Percentiles rank a stretch among this genome's conserved stretches.
Evolutionary conservation across 2,113 vertebrate genomes (phyloP).

Genomic region (Pangasianodon hypophthalmus): DNA sequence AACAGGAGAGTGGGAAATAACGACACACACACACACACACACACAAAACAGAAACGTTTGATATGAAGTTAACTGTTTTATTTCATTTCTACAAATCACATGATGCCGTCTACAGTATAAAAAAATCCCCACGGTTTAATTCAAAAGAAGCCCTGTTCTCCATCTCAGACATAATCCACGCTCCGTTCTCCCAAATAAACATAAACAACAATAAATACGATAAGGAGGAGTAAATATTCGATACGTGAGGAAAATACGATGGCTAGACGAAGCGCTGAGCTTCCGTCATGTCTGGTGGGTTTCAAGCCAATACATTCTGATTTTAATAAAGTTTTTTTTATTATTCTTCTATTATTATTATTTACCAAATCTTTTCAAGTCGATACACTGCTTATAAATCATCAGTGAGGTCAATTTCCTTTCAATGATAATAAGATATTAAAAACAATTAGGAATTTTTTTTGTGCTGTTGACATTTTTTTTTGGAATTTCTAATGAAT

Average conservation of each 20-base stretch:
- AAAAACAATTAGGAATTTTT: not conserved
- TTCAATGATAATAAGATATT: not conserved
- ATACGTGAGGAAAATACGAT: not conserved
- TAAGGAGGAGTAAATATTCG: not conserved
- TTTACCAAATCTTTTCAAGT: not conserved
- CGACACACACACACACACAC: not conserved
- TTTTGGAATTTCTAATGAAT: not conserved
- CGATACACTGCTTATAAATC: not conserved
- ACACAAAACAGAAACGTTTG: not conserved
- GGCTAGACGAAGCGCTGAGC: not conserved
- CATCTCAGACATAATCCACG: not conserved
- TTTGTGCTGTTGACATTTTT: not conserved
- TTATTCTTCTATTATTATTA: not conserved
- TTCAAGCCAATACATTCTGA: not conserved
- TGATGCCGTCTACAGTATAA: constrained; percentile 35
- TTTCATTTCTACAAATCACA: constrained; percentile 48
- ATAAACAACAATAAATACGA: constrained; percentile 34
- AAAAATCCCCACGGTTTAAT: not conserved
- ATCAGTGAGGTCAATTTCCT: not conserved
- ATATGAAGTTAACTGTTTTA: constrained; percentile 43
- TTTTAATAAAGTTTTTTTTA: not conserved
- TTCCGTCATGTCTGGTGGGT: not conserved
- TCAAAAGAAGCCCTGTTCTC: constrained; percentile 9
- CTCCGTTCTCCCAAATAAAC: not conserved
- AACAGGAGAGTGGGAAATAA: not conserved